Percentiles rank a stretch among this genome's conserved stretches.
These are phyloP conservation scores for Chrysina gloriosa DNA, from an alignment of 2,888 invertebrate genomes.

Conservation along the genomic window DNA sequence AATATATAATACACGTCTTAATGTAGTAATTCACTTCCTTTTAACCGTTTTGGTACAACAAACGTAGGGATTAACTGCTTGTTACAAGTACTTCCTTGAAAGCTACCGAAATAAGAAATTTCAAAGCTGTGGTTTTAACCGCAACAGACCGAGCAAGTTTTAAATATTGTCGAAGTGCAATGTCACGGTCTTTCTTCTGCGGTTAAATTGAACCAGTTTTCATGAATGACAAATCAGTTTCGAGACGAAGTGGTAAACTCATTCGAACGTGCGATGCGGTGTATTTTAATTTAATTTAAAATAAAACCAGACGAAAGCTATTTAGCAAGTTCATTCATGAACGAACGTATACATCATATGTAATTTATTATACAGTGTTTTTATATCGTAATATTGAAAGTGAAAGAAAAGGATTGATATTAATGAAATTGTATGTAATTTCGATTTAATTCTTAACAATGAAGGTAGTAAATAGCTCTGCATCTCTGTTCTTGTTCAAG, in stretches of 20 bases:
- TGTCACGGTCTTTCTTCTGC: constrained; percentile 22
- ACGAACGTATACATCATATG: too few relatives aligned
- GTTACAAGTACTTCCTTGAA: not conserved
- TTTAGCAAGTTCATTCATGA: constrained; percentile 2
- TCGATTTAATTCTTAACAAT: too few relatives aligned
- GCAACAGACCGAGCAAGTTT: constrained; percentile 3
- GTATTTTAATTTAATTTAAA: constrained; percentile 11
- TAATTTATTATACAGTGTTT: too few relatives aligned
- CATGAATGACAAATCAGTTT: constrained; percentile 22
- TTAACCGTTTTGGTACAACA: not conserved
- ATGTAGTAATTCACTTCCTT: too few relatives aligned
- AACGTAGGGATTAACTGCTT: too few relatives aligned
- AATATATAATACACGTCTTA: too few relatives aligned
- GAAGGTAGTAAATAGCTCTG: too few relatives aligned
- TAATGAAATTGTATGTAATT: too few relatives aligned
- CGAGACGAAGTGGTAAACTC: constrained; percentile 17
- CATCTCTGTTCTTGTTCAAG: too few relatives aligned
- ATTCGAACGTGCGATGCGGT: not conserved
- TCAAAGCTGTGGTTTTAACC: not conserved
- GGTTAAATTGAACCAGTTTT: constrained; percentile 32
- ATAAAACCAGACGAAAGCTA: not conserved
- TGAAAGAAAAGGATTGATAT: too few relatives aligned
- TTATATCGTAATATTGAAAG: too few relatives aligned
- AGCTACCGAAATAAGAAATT: not conserved
- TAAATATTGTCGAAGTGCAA: constrained; percentile 21